Evolutionary conservation across 2,113 vertebrate genomes (phyloP).

Genomic region (Pontoporia blainvillei): DNA sequence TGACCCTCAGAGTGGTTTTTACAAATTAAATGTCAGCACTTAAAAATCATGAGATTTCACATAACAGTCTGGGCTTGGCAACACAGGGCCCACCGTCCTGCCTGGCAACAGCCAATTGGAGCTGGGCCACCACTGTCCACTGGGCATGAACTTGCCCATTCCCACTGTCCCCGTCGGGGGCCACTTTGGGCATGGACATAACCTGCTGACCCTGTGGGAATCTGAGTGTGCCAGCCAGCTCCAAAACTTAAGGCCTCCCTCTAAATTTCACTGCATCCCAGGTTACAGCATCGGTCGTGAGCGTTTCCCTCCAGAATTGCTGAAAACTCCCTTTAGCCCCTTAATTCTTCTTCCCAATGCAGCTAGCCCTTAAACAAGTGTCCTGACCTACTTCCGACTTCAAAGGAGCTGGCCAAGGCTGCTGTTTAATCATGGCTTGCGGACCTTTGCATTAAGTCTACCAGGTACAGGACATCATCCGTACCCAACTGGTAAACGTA

Average conservation of each 20-base stretch:
- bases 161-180: not conserved
- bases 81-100: not conserved
- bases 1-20: not conserved
- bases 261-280: too few species aligned
- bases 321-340: not conserved
- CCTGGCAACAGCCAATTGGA: not conserved
- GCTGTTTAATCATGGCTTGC: not conserved
- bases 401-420: conserved; percentile 10
- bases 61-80: not conserved
- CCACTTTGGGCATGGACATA: not conserved
- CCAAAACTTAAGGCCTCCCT: not conserved
- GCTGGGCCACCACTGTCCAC: too few species aligned
- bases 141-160: not conserved
- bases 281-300: not conserved
- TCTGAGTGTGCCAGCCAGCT: not conserved
- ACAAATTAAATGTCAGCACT: not conserved
- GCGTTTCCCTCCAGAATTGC: not conserved
- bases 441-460: not conserved
- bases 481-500: not conserved
- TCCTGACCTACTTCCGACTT: conserved; percentile 56
- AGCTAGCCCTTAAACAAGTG: not conserved
- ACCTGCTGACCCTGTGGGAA: not conserved
- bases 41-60: not conserved
- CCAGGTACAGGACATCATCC: not conserved
- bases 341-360: not conserved